Evolutionary conservation across 37 sponge, comb jelly and placozoan species (phyloP).

Genomic region (Geodia barretti): DNA sequence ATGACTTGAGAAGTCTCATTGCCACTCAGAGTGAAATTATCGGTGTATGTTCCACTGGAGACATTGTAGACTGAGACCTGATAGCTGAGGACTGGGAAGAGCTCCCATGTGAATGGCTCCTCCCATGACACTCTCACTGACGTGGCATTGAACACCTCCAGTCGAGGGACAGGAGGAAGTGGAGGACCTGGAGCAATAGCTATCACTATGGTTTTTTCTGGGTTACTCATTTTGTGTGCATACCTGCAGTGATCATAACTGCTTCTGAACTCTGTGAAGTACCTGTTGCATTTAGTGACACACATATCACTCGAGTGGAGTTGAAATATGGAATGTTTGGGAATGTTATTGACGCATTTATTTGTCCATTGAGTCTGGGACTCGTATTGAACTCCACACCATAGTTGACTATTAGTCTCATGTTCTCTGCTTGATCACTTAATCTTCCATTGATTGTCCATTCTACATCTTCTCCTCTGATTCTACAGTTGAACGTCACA

Average conservation of each 20-base stretch:
- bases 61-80: constrained; percentile 6
- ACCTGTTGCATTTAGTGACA: not conserved
- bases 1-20: not conserved
- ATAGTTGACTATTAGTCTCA: too few relatives aligned
- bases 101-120: constrained; percentile 13
- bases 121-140: constrained; percentile 4
- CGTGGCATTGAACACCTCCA: constrained; percentile 3
- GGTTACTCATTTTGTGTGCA: too few relatives aligned
- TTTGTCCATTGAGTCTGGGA: not conserved
- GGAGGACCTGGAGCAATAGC: constrained; percentile 24
- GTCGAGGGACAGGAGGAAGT: not conserved
- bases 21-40: not conserved
- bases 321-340: too few relatives aligned
- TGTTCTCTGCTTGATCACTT: too few relatives aligned
- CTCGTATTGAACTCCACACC: not conserved
- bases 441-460: not conserved
- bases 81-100: constrained; percentile 2
- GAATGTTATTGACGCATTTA: too few relatives aligned
- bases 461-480: not conserved
- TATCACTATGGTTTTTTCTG: too few relatives aligned
- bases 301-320: not conserved
- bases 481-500: not conserved
- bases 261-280: not conserved
- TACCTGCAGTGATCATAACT: not conserved
- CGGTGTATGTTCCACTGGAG: too few relatives aligned